These are phyloP conservation scores for Sturnus vulgaris DNA, from an alignment of 2,113 vertebrate species.

Conservation along the genomic window DNA sequence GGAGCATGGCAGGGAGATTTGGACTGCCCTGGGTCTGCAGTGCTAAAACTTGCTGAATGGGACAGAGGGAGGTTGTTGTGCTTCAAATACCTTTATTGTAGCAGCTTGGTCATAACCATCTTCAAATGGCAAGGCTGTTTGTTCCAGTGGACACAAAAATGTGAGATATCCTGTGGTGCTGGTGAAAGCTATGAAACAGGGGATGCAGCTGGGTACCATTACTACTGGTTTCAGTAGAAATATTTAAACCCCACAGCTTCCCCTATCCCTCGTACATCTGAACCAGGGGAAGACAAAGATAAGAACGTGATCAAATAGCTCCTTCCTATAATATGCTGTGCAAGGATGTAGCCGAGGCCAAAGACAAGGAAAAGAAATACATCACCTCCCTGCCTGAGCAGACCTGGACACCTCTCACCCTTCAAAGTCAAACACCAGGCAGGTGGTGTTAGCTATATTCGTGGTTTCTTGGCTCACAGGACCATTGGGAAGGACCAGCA, in stretches of 20 bases:
- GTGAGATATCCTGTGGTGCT: not conserved
- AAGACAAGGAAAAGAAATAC: not conserved
- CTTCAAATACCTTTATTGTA: not conserved
- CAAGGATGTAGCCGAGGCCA: not conserved
- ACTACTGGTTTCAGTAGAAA: not conserved
- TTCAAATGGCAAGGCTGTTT: not conserved
- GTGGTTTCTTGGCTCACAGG: not conserved
- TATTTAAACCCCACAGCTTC: not conserved
- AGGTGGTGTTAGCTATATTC: not conserved
- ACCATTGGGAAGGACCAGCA: not conserved
- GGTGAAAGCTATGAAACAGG: not conserved
- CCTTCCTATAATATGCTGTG: not conserved
- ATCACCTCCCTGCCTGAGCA: not conserved
- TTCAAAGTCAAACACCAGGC: not conserved
- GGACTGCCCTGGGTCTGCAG: not conserved
- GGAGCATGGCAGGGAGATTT: rapidly evolving
- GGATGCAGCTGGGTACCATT: not conserved
- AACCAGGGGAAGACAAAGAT: not conserved
- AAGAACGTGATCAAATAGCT: not conserved
- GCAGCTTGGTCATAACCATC: not conserved
- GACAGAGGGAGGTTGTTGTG: not conserved
- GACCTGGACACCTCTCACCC: not conserved
- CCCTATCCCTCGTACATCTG: rapidly evolving
- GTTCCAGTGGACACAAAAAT: not conserved
- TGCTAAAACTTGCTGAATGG: not conserved